Evolutionary conservation across 2,797 vertebrate species (phyloP).

Genomic region (Scolopax bukidnonensis): DNA sequence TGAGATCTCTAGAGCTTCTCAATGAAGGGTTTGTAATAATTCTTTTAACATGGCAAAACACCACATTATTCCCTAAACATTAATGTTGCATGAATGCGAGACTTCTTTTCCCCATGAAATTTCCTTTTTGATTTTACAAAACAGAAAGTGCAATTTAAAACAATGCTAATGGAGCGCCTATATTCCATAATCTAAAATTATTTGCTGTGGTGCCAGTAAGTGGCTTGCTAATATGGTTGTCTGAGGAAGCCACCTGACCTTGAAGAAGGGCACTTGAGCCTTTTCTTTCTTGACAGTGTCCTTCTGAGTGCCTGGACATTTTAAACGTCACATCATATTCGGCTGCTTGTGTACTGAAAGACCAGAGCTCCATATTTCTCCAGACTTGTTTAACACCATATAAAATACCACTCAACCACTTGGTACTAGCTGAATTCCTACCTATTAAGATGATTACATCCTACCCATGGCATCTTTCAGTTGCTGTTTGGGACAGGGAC

Average conservation of each 20-base stretch:
- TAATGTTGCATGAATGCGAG: constrained; percentile 72
- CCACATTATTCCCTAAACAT: constrained; percentile 72
- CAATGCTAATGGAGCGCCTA: constrained; percentile 57
- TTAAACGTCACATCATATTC: neutral
- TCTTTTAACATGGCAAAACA: constrained; percentile 75
- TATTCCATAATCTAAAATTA: constrained; percentile 30
- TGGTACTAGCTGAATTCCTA: neutral
- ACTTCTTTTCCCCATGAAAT: constrained; percentile 66
- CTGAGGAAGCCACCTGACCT: neutral
- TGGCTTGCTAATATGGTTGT: neutral
- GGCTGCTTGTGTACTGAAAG: neutral
- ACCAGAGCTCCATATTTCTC: neutral
- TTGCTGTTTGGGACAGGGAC: neutral
- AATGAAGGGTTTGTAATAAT: constrained; percentile 72
- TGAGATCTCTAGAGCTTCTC: constrained; percentile 71
- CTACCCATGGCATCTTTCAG: neutral
- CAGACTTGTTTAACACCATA: neutral
- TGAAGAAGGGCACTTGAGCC: neutral
- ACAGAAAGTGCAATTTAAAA: constrained; percentile 68
- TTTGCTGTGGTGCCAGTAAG: constrained; percentile 8
- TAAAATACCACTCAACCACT: neutral
- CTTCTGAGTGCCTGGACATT: neutral
- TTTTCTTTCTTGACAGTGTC: neutral
- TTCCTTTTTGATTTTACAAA: constrained; percentile 71
- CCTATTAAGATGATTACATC: neutral